Evolutionary conservation across 2,797 vertebrate species (phyloP).

Genomic region (Tenualosa ilisha): DNA sequence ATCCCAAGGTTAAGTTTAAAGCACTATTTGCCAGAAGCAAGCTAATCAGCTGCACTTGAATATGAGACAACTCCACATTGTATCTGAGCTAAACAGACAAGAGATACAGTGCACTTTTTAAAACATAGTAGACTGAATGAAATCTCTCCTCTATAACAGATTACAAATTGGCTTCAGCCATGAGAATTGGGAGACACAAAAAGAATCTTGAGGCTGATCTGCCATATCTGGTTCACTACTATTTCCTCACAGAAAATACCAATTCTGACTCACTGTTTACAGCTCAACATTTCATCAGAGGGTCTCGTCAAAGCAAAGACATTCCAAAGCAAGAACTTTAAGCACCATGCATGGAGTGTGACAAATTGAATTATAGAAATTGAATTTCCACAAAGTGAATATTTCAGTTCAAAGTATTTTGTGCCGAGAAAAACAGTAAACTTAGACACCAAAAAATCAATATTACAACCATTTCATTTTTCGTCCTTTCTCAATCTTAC

Average conservation of each 20-base stretch:
- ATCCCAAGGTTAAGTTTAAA: conserved; percentile 24
- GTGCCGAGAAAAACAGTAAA: not conserved
- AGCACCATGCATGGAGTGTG: not conserved
- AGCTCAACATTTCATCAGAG: not conserved
- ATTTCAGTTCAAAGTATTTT: conserved; percentile 15
- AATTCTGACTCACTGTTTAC: not conserved
- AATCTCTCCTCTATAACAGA: not conserved
- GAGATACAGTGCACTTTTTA: not conserved
- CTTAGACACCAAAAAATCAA: not conserved
- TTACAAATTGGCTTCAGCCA: not conserved
- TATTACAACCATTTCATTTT: not conserved
- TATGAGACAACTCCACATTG: not conserved
- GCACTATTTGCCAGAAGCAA: not conserved
- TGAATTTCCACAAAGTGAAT: conserved; percentile 7
- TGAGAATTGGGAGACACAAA: not conserved
- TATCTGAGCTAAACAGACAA: not conserved
- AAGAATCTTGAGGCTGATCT: not conserved
- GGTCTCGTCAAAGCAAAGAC: not conserved
- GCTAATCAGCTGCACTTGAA: not conserved
- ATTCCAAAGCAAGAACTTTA: conserved; percentile 3
- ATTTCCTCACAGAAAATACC: not conserved
- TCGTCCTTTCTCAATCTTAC: not conserved
- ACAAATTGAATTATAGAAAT: conserved; percentile 4
- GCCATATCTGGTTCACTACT: not conserved
- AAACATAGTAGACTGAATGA: not conserved